Evolutionary conservation across 2,113 vertebrate species (phyloP), one percentile per base, ranked within the genome.

Genomic region (Lophura nycthemera): DNA sequence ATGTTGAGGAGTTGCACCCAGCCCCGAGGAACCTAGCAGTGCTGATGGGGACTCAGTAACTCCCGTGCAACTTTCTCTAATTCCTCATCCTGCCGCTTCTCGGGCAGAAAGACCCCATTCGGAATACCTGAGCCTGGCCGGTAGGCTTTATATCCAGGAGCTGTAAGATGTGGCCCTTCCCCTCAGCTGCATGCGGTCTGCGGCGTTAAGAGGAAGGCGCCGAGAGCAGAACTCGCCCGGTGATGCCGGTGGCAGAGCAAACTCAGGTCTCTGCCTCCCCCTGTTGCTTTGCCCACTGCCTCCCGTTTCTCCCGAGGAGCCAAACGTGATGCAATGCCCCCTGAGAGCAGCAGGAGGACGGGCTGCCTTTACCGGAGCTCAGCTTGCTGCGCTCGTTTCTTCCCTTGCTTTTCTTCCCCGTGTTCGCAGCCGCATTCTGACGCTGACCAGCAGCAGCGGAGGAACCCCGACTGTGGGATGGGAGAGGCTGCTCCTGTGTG

Each of bases 211-310:
- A 71, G 32, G 65, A 21, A 8, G 3, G 34, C 0, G 1, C 12
- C 5, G 57, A 0, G 48, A 60, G 38, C 17, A 2, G 90, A 67
- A 3, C 27, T 38, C 42, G 72, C 72, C 15, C 2, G 61, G 88
- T 9, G 0, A 1, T 72, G 84, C 66, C 48, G 88, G 86, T 90
- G 80, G 77, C 73, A 86, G 81, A 52, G 64, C 82, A 92, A 95
- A 95, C 65, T 90, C 95, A 63, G 96, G 90, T 92, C 96, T 96
- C 89, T 90, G 76, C 34, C 91, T 95, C 93, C 96, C 91, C 91
- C 94, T 94, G 88, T 95, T 93, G 94, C 95, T 95, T 88, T 83
- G 88, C 93, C 94, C 94, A 70, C 92, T 59, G 89, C 84, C 63
- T 92, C 61, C 25, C 3, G 1, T 63, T 59, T n/a, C 57, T 76